Base-by-base conservation (phyloP, 1,140 invertebrate genomes). In the Solenopsis invicta region DNA sequence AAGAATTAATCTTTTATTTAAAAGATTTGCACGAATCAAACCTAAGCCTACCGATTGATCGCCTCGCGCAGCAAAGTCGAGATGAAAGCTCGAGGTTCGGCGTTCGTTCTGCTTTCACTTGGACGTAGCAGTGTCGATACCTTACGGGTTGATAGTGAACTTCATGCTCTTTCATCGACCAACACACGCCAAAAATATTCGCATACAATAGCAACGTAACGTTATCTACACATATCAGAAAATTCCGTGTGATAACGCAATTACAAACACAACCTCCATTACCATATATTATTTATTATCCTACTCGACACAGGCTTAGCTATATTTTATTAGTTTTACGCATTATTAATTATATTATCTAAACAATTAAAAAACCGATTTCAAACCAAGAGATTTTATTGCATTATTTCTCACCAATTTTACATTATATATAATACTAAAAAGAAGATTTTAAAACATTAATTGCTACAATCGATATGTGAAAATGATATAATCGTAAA, bases 81-180 rank as follows among this genome's bases (percentile, higher is more conserved):
- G 8, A 74, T 74, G 80, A 61, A 74, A 84, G 80, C n/a, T 45
- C 5, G 45, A 61, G 5, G 41, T n/a, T 48, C 6, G 80, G 80
- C 29, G 80, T 48, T 48, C 3, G 16, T 37, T n/a, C 18, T 34
- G n/a, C 37, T 29, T 54, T 52, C 48, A 9, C 41, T 67, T n/a
- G 61, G 18, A 61, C 16, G 4, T 50, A 12, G 24, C 52, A 86
- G 87, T 89, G 71, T 62, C 88, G 88, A 52, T 81, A 86, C n/a
- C 87, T 89, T 64, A 62, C 69, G 84, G 88, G 2, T 16, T 52
- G 10, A 34, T 2, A n/a, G 6, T 13, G 75, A 89, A 89, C 87
- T 69, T 86, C 34, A 6, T 86, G 41, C 41, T 16, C 29, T 50
- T 52, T 62, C 48, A 41, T 59, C 34, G 21, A 67, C 29, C 54